Evolutionary conservation across 2,888 invertebrate genomes (phyloP).

Genomic region (Labia minor): DNA sequence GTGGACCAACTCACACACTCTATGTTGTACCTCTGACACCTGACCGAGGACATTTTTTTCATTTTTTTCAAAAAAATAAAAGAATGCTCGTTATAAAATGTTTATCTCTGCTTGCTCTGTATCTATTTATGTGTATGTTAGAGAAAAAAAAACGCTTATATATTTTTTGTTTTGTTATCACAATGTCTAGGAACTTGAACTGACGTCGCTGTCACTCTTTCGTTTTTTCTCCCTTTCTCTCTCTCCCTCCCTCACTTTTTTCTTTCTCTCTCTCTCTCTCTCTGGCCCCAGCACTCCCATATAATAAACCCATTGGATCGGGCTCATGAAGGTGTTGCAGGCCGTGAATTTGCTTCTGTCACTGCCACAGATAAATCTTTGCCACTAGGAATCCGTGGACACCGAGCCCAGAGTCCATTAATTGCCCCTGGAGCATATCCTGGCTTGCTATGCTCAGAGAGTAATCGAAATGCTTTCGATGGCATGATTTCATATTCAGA

Average conservation of each 20-base stretch:
- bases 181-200: constrained; percentile 15
- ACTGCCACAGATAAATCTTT: constrained; percentile 38
- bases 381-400: constrained; percentile 50
- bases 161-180: background rate
- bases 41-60: background rate
- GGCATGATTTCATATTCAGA: constrained; percentile 42
- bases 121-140: background rate
- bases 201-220: background rate
- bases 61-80: too few species aligned
- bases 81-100: background rate
- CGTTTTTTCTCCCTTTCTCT: background rate
- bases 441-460: constrained; percentile 40
- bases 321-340: constrained; percentile 20
- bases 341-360: background rate
- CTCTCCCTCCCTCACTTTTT: too few species aligned
- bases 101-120: too few species aligned
- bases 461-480: constrained; percentile 45
- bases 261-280: background rate
- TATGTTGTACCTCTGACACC: constrained; percentile 13
- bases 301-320: constrained; percentile 20
- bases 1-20: constrained; percentile 19
- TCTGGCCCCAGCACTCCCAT: constrained; percentile 16
- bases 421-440: constrained; percentile 35
- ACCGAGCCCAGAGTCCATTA: constrained; percentile 45
- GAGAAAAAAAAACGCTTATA: constrained; percentile 13